Base-by-base conservation (phyloP, 2,888 invertebrate genomes). In the Augiades crinisus region DNA sequence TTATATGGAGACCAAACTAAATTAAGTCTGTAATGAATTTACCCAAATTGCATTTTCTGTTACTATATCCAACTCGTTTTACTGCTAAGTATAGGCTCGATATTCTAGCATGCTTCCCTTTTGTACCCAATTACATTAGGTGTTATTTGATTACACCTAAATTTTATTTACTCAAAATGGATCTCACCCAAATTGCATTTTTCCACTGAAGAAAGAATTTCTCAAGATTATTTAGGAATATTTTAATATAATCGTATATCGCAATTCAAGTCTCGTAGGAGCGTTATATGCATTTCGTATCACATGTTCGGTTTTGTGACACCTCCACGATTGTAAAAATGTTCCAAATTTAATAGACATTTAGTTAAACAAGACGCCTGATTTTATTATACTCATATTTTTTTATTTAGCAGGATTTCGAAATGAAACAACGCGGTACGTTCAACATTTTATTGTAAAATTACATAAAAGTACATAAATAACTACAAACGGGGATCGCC, bases 381-480 rank as follows among this genome's bases (percentile, higher is more conserved):
- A 49, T 54, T 56, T 41, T 45, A 30, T 45, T 53, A 14, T 24
- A 40, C 31, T 51, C 40, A 44, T 54, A 60, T 61, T 24, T 36
- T 36, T 55, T 58, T 53, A 38, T 53, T 55, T 41, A 21, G 17
- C 22, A 10, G 34, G 38, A 22, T 38, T 31, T 13, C 17, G 34
- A 45, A 52, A 52, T 49, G 46, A 53, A 27, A 50, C 41, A 27
- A 12, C 30, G 10, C 8, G 19, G 6, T 56, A 45, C 40, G 38
- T 74, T 65, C 72, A 76, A 72, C 68, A 63, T 76, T 82, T 83
- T 83, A 83, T 81, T 85, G 78, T 69, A 77, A 81, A 81, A 79
- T 80, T 78, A 78, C 71, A 36, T 47, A 47, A 47, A 77, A 78
- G 72, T 77, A 79, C 68, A 47, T 47, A 40, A 40, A 72, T 75